A percentile compares a stretch with the other conserved stretches of the same genome.
These are phyloP conservation scores for Cryptocheilus praepositus DNA, from an alignment of 2,888 invertebrate genomes.

Conservation along the genomic window DNA sequence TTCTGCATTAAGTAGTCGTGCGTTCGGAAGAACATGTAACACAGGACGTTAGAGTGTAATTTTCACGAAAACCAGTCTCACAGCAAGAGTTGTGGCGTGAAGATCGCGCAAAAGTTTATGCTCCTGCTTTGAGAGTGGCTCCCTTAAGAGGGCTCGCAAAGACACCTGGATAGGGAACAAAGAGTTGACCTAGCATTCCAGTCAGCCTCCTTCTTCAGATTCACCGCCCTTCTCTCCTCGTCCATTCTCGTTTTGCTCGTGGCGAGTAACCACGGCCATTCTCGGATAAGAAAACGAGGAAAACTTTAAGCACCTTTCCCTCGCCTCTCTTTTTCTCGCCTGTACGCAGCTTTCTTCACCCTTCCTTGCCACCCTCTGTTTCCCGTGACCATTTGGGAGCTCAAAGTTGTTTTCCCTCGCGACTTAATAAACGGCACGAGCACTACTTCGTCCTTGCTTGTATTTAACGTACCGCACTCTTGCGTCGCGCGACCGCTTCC, in stretches of 20 bases:
- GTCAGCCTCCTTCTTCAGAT: constrained; percentile 8
- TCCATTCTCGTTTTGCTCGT: background rate
- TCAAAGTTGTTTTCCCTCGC: constrained; percentile 42
- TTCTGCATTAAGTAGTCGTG: too few relatives aligned
- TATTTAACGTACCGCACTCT: constrained; percentile 15
- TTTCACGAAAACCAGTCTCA: too few relatives aligned
- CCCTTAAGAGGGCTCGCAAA: constrained; percentile 17
- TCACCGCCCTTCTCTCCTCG: constrained; percentile 1
- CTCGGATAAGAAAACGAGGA: constrained; percentile 50
- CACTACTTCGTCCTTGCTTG: constrained; percentile 25
- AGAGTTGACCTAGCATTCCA: constrained; percentile 23
- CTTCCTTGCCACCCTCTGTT: background rate
- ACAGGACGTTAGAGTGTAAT: too few relatives aligned
- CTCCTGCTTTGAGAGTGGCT: constrained; percentile 6
- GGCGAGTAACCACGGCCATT: constrained; percentile 28
- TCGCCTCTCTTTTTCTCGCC: background rate
- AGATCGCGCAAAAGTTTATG: too few relatives aligned
- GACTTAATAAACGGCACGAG: constrained; percentile 50
- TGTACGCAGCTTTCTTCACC: background rate
- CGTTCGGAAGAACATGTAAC: too few relatives aligned
- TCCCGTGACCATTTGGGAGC: constrained; percentile 30
- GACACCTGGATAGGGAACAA: constrained; percentile 21
- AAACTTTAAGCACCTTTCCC: constrained; percentile 46
- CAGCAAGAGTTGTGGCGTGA: too few relatives aligned
- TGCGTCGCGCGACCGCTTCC: background rate